phyloP scores from a whole-genome alignment of 2,888 invertebrate genomes.

The Leucophenga maculata region DNA sequence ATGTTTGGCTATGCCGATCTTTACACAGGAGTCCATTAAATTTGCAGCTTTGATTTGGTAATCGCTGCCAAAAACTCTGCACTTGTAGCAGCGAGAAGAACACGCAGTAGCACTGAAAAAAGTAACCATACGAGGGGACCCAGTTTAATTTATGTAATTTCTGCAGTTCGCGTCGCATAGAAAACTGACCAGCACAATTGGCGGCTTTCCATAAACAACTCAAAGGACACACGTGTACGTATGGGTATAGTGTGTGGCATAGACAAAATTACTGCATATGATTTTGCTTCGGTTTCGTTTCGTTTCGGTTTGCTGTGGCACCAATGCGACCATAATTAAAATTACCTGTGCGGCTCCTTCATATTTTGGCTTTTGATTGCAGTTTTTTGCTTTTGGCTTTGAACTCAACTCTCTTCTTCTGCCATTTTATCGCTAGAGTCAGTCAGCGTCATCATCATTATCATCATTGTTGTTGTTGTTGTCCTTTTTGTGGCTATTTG shows the following conservation, averaged over 20 bases:
- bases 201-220: constrained; percentile 56
- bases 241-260: neutral
- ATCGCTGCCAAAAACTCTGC: constrained; percentile 19
- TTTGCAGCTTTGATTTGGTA: constrained; percentile 56
- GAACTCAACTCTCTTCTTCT: neutral
- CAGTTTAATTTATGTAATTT: constrained; percentile 63
- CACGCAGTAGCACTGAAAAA: constrained; percentile 2
- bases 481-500: constrained; percentile 44
- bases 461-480: constrained; percentile 11
- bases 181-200: constrained; percentile 51
- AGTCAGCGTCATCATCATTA: too few relatives aligned
- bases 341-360: constrained; percentile 48
- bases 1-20: constrained; percentile 42
- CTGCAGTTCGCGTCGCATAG: constrained; percentile 16
- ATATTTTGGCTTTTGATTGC: constrained; percentile 37
- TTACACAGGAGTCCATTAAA: constrained; percentile 64
- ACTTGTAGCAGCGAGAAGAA: neutral
- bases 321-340: constrained; percentile 61
- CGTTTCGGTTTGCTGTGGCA: constrained; percentile 22
- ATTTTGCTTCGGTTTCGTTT: neutral
- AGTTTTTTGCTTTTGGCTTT: constrained; percentile 44
- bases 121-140: constrained; percentile 30
- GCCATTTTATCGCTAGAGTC: neutral
- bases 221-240: constrained; percentile 9
- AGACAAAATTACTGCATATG: neutral